Base-by-base conservation (phyloP, 2,797 vertebrate species). In the Falco naumanni region DNA sequence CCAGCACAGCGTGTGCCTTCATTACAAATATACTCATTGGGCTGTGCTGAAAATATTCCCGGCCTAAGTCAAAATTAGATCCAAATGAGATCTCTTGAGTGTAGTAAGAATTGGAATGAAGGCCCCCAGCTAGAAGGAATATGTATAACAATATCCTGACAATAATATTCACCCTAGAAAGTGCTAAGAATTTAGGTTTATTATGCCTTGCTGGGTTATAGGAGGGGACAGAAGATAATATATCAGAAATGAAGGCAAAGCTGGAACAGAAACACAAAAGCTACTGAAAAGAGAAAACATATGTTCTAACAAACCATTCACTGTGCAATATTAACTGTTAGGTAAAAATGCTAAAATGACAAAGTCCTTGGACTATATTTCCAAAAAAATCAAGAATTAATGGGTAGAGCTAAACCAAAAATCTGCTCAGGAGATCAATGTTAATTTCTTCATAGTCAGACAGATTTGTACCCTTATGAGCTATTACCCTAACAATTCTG, bases 61-160 rank as follows among this genome's bases (percentile, higher is more conserved):
- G 20, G 33, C 11, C 31, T 78, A 91, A 93, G 70, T 78, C 72
- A 92, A 91, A 95, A 91, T 95, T 81, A 94, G 77, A 89, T 94
- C 64, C 60, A 94, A 96, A 95, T 93, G 66, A 92, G 86, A 72
- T 90, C 88, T 96, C 94, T 64, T 51, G 92, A 82, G 88, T 91
- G 54, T 39, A 83, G 41, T 84, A 18, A 94, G 94, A 92, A 91
- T 48, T 59, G 59, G 41, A 96, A 84, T 17, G 13, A 93, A 92
- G 56, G 75, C 71, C 65, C 13, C 45, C 6, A 90, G 89, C 87
- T 83, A 87, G 50, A 90, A 84, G 26, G 37, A 94, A 90, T 72
- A 92, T 68, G 61, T 84, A 81, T 41, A 94, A 79, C 61, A 81
- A 91, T 94, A 96, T 78, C 61, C 61, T 88, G 91, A 92, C 77